Base-by-base conservation (phyloP, 2,888 invertebrate genomes). In the Tetragonisca angustula region DNA sequence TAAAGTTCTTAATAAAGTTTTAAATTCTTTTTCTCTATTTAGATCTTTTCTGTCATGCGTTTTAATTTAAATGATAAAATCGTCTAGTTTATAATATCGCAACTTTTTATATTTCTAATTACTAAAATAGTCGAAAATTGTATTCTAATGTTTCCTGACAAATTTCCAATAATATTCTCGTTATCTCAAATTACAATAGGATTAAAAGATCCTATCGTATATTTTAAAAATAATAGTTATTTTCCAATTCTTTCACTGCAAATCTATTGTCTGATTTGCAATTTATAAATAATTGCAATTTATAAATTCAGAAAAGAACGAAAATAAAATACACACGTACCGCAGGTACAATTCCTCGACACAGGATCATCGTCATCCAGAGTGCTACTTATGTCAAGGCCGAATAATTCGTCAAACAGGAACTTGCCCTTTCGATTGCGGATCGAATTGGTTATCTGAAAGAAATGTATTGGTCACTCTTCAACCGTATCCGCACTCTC, bases 361-460 rank as follows among this genome's bases (percentile, higher is more conserved):
- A 94, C 95, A 11, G 13, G 32, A 68, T 95, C 95, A 52, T 95
- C 95, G 59, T 96, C 95, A 54, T 94, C 83, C 32, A 69, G 88
- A 6, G 81, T 72, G 21, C 87, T 78, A 5, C 89, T 88, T 52
- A 93, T 65, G 91, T 96, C 96, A 86, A 97, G 94, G 19, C 97
- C 96, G 93, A 97, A 97, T 83, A 97, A 95, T 50, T 97, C 96
- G 92, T 97, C 97, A 92, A 97, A 97, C 78, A 97, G 95, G 94
- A 97, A 97, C 93, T 96, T 95, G 86, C 96, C 96, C 13, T 96
- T 95, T 91, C 97, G 95, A 92, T 96, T 96, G 32, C 85, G 80
- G 50, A 82, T 75, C 43, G 74, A 73, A 72, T 81, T 87, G 81
- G 84, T 87, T 87, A 84, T 86, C 93, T 92, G 87, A 76, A 89